These are phyloP conservation scores for Formica aserva DNA, from an alignment of 2,888 invertebrate species.

Conservation along the genomic window DNA sequence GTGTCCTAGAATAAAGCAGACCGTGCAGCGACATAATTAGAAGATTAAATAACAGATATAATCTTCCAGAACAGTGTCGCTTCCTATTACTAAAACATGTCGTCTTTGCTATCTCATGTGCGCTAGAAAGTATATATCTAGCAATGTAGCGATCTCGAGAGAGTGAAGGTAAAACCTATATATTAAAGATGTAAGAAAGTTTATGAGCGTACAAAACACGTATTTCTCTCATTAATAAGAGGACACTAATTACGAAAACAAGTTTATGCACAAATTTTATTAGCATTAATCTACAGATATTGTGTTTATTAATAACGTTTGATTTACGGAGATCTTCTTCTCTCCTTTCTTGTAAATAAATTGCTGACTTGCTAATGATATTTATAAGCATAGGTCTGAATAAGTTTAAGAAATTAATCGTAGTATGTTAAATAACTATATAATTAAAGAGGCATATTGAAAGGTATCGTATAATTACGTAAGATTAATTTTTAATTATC, in stretches of 20 bases:
- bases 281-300: constrained; percentile 5
- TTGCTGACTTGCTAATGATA: not conserved
- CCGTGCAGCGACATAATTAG: not conserved
- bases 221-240: constrained; percentile 35
- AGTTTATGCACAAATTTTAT: not conserved
- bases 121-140: constrained; percentile 32
- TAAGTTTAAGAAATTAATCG: not conserved
- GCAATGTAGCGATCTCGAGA: constrained; percentile 26
- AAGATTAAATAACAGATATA: constrained; percentile 26
- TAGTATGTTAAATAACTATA: not conserved
- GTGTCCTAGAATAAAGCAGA: not conserved
- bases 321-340: not conserved
- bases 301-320: not conserved
- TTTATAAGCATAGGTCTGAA: not conserved
- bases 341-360: not conserved
- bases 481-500: constrained; percentile 13
- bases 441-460: constrained; percentile 18
- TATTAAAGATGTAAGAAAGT: constrained; percentile 45
- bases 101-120: not conserved
- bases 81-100: not conserved
- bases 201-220: constrained; percentile 18
- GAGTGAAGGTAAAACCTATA: constrained; percentile 43
- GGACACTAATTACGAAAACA: constrained; percentile 19
- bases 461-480: not conserved
- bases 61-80: not conserved